These are phyloP conservation scores for Peromyscus polionotus DNA, from an alignment of 2,113 vertebrate genomes.

Conservation along the genomic window DNA sequence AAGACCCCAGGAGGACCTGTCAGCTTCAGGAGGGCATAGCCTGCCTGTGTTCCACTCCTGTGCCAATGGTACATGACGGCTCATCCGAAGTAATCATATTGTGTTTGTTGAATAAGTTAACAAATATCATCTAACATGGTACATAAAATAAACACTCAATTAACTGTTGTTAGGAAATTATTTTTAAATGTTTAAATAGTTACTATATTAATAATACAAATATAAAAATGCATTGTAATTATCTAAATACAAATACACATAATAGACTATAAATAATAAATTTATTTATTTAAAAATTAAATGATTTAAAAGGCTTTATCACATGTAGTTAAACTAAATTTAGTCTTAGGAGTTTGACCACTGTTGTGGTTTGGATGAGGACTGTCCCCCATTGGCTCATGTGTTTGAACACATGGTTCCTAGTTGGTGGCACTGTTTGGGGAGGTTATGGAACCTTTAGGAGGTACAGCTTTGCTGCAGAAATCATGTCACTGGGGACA, in stretches of 20 bases:
- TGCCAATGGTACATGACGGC: not conserved
- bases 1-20: not conserved
- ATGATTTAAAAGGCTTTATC: conserved; percentile 1
- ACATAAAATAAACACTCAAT: not conserved
- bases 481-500: not conserved
- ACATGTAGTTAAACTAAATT: conserved; percentile 36
- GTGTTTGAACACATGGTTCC: not conserved
- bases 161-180: not conserved
- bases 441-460: not conserved
- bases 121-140: not conserved
- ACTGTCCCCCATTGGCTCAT: not conserved
- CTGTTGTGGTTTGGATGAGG: not conserved
- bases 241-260: not conserved
- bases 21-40: not conserved
- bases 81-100: not conserved
- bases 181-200: conserved; percentile 23
- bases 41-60: not conserved
- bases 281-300: conserved; percentile 22
- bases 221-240: not conserved
- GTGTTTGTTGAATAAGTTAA: not conserved
- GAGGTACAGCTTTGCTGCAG: not conserved
- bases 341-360: not conserved
- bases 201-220: not conserved
- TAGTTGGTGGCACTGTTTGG: not conserved
- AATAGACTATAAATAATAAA: not conserved